A percentile compares a stretch with the other conserved stretches of the same genome.
Evolutionary conservation across 2,888 invertebrate genomes (phyloP).

Genomic region (Platerodrilus igneus): DNA sequence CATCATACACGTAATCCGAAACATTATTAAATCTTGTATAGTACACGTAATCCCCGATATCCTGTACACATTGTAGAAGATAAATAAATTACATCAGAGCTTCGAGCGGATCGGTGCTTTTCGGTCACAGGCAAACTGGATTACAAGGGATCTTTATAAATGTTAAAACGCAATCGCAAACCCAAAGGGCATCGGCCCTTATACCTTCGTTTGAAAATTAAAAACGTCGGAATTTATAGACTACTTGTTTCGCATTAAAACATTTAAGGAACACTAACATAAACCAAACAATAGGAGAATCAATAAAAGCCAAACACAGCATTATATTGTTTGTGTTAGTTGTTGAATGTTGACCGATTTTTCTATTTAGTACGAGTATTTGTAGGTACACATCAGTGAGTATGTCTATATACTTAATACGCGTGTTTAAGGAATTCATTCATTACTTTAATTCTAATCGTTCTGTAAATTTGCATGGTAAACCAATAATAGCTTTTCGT

Average conservation of each 20-base stretch:
- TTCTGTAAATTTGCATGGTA: slow-evolving; percentile 38
- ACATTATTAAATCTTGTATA: slow-evolving; percentile 23
- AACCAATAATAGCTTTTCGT: slow-evolving; percentile 31
- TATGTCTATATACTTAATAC: slow-evolving; percentile 13
- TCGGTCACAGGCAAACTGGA: slow-evolving; percentile 32
- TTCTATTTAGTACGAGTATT: too few species aligned
- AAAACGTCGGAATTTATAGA: too few species aligned
- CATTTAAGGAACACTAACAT: neutral
- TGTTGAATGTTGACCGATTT: slow-evolving; percentile 31
- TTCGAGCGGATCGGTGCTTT: slow-evolving; percentile 26
- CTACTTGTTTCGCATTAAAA: slow-evolving; percentile 4
- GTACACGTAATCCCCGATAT: slow-evolving; percentile 31
- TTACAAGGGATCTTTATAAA: slow-evolving; percentile 32
- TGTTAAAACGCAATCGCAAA: too few species aligned
- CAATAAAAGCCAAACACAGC: slow-evolving; percentile 16
- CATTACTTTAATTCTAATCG: slow-evolving; percentile 34
- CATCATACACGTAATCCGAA: too few species aligned
- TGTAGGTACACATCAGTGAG: slow-evolving; percentile 23
- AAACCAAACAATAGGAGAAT: slow-evolving; percentile 9
- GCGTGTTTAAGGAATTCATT: slow-evolving; percentile 15
- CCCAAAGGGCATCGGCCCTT: neutral
- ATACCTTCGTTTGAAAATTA: neutral
- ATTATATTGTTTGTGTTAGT: slow-evolving; percentile 23
- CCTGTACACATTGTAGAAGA: slow-evolving; percentile 31
- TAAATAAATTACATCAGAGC: slow-evolving; percentile 33